Percentiles rank a stretch among this genome's conserved stretches.
Conservation (phyloP, 2,888 invertebrate genomes). For the Caenorhabditis zanzibari region DNA sequence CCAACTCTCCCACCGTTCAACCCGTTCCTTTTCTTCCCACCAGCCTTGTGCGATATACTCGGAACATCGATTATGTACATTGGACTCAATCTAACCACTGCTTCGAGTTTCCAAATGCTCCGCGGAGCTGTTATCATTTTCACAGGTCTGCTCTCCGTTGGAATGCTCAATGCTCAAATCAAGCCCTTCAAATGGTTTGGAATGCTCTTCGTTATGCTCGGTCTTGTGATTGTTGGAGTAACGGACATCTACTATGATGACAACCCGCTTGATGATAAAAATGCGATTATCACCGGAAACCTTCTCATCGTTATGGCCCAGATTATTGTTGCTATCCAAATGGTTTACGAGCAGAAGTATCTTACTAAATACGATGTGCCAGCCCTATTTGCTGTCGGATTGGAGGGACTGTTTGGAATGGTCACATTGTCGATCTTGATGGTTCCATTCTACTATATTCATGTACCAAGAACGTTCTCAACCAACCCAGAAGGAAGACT, state of each 20-base stretch:
- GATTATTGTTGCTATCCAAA: constrained; percentile 92
- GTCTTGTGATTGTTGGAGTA: constrained; percentile 82
- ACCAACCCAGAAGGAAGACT: constrained; percentile 86
- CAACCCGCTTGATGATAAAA: constrained; percentile 84
- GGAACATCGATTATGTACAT: constrained; percentile 94
- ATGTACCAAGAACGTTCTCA: constrained; percentile 89
- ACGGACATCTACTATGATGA: constrained; percentile 83
- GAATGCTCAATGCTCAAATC: constrained; percentile 87
- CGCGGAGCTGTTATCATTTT: constrained; percentile 93
- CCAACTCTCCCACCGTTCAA: constrained; percentile 88
- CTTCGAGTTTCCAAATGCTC: constrained; percentile 97
- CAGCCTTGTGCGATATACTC: constrained; percentile 93
- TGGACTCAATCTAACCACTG: constrained; percentile 93
- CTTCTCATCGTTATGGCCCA: constrained; percentile 87
- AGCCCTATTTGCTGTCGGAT: constrained; percentile 93
- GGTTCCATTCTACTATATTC: constrained; percentile 90
- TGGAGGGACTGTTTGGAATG: constrained; percentile 87
- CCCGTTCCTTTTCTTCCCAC: constrained; percentile 89
- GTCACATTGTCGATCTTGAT: constrained; percentile 85
- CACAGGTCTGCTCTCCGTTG: constrained; percentile 92
- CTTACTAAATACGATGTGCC: constrained; percentile 91
- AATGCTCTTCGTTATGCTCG: constrained; percentile 84
- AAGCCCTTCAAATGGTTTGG: constrained; percentile 85
- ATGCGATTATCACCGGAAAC: constrained; percentile 88
- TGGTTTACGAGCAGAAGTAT: constrained; percentile 95